Conservation (phyloP, 2,888 invertebrate species). For the Pyrochroa serraticornis region DNA sequence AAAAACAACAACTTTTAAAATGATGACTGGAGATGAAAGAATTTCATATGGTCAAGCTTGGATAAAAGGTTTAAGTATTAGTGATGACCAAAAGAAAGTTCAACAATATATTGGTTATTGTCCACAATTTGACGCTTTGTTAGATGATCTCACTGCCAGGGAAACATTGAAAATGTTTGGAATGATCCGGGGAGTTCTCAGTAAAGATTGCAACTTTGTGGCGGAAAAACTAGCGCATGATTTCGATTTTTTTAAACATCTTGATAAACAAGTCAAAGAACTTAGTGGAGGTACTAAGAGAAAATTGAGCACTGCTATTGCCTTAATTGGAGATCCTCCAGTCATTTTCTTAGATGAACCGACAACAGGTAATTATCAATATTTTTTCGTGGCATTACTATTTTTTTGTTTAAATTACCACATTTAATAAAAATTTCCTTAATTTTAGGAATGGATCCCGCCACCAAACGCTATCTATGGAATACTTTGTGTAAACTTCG, state of each 20-base stretch:
- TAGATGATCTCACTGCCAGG: constrained; percentile 58
- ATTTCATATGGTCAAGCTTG: constrained; percentile 71
- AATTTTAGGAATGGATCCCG: constrained; percentile 69
- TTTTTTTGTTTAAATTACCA: too few relatives aligned
- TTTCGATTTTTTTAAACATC: constrained; percentile 48
- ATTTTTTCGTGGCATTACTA: too few relatives aligned
- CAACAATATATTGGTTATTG: constrained; percentile 64
- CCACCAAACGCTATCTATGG: constrained; percentile 78
- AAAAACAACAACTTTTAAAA: constrained; percentile 84
- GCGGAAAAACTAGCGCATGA: constrained; percentile 45
- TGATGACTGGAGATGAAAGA: constrained; percentile 80
- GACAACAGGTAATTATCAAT: constrained; percentile 58
- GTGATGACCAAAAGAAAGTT: constrained; percentile 61
- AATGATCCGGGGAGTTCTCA: constrained; percentile 54
- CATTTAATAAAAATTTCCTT: too few relatives aligned
- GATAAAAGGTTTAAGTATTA: constrained; percentile 52
- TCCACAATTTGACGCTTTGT: constrained; percentile 60
- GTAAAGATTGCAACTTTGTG: constrained; percentile 32
- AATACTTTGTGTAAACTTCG: constrained; percentile 68
- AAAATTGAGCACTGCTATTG: constrained; percentile 60
- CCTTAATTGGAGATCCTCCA: constrained; percentile 59
- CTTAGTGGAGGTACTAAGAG: constrained; percentile 60
- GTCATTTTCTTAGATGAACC: constrained; percentile 58
- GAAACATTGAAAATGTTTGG: constrained; percentile 59
- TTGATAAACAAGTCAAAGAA: constrained; percentile 49